Evolutionary conservation across 2,888 invertebrate genomes (phyloP).

Genomic region (Caenorhabditis virilis): DNA sequence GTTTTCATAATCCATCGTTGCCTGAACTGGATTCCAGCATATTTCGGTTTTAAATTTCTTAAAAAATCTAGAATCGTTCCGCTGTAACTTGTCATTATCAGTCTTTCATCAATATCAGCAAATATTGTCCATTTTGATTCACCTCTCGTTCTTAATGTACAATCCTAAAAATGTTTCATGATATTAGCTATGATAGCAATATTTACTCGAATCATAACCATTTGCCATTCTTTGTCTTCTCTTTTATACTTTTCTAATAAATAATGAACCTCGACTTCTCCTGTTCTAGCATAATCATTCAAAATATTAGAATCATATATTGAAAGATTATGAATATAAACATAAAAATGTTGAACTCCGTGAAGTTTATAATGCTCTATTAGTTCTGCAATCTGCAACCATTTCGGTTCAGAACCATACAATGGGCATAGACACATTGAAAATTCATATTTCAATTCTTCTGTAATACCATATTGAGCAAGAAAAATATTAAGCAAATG

Average conservation of each 20-base stretch:
- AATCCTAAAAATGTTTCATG: too few species aligned
- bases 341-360: slow-evolving; percentile 19
- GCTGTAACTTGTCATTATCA: too few species aligned
- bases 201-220: too few species aligned
- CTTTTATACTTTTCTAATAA: slow-evolving; percentile 8
- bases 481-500: slow-evolving; percentile 2
- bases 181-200: too few species aligned
- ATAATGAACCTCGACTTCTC: slow-evolving; percentile 18
- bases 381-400: slow-evolving; percentile 16
- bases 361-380: slow-evolving; percentile 21
- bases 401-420: slow-evolving; percentile 24
- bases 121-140: too few species aligned
- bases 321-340: slow-evolving; percentile 7
- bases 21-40: slow-evolving; percentile 18
- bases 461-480: not conserved
- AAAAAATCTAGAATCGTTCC: too few species aligned
- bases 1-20: slow-evolving; percentile 40
- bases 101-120: too few species aligned
- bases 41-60: too few species aligned
- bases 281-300: slow-evolving; percentile 23
- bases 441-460: too few species aligned
- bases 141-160: too few species aligned
- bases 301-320: slow-evolving; percentile 11
- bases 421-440: slow-evolving; percentile 20
- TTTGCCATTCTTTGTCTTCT: too few species aligned